These are phyloP conservation scores for Bombus pyrosoma DNA, from an alignment of 1,140 invertebrate genomes.

Conservation along the genomic window DNA sequence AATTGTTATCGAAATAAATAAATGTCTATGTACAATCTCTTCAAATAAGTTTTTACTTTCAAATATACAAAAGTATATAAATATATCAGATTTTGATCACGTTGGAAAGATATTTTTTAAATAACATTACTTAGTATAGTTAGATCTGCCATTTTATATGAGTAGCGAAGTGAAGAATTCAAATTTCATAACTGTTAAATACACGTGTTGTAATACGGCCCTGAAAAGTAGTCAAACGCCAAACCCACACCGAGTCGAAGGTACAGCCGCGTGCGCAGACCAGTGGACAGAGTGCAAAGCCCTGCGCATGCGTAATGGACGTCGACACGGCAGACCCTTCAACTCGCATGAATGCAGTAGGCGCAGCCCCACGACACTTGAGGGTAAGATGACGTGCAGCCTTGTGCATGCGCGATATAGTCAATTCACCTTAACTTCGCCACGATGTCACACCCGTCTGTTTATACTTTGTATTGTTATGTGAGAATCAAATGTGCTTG, in stretches of 20 bases:
- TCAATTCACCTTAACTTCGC: slow-evolving; percentile 34
- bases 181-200: not conserved
- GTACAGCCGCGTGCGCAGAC: slow-evolving; percentile 53
- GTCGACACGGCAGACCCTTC: slow-evolving; percentile 52
- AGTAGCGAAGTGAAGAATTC: not conserved
- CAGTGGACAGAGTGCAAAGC: slow-evolving; percentile 42
- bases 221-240: slow-evolving; percentile 50
- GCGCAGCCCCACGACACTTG: slow-evolving; percentile 51
- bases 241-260: slow-evolving; percentile 41
- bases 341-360: slow-evolving; percentile 53
- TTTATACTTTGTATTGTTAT: slow-evolving; percentile 14
- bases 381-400: slow-evolving; percentile 52
- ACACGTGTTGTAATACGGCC: slow-evolving; percentile 24
- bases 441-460: slow-evolving; percentile 51
- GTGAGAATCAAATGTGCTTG: not conserved
- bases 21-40: not conserved
- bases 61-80: not conserved
- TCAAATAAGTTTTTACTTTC: not conserved
- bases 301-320: slow-evolving; percentile 51
- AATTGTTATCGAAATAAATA: not conserved
- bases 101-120: not conserved
- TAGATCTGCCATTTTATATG: not conserved
- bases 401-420: slow-evolving; percentile 54
- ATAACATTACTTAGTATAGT: no score
- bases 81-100: no score